These are phyloP conservation scores for Orestias chungarensis DNA, from an alignment of 2,797 vertebrate species.

Conservation along the genomic window DNA sequence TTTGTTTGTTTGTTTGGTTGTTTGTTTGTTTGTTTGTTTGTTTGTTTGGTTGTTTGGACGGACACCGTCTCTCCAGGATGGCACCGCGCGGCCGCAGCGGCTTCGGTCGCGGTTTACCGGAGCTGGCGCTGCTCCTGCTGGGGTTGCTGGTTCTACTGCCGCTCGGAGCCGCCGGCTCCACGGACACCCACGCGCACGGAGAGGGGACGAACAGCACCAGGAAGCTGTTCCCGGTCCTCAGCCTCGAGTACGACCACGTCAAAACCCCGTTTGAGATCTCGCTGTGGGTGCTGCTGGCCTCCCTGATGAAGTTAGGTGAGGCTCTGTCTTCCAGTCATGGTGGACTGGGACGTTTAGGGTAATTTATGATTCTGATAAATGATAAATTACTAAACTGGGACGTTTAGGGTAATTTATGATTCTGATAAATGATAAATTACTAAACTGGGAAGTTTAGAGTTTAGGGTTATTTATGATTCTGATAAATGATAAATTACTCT, in stretches of 20 bases:
- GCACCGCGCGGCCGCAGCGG: conserved; percentile 3
- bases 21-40: not conserved
- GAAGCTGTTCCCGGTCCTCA: conserved; percentile 89
- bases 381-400: too few species aligned
- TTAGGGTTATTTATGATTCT: too few species aligned
- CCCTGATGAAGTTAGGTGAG: conserved; percentile 96
- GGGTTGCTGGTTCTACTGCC: conserved; percentile 55
- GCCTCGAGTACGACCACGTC: conserved; percentile 82
- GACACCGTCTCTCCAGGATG: conserved; percentile 50
- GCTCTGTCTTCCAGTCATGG: too few species aligned
- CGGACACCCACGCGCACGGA: conserved; percentile 13
- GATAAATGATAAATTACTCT: too few species aligned
- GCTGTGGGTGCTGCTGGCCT: conserved; percentile 94
- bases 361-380: too few species aligned
- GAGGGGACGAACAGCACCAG: conserved; percentile 24
- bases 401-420: too few species aligned
- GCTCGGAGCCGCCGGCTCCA: conserved; percentile 60
- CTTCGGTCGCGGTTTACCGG: conserved; percentile 20
- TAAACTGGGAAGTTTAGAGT: too few species aligned
- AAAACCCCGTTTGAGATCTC: conserved; percentile 87
- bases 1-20: not conserved
- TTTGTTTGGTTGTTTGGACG: not conserved
- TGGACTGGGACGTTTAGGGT: too few species aligned
- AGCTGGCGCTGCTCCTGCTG: conserved; percentile 59
- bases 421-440: too few species aligned